Base-by-base conservation (phyloP, 2,113 vertebrate species). In the Sebastes fasciatus region DNA sequence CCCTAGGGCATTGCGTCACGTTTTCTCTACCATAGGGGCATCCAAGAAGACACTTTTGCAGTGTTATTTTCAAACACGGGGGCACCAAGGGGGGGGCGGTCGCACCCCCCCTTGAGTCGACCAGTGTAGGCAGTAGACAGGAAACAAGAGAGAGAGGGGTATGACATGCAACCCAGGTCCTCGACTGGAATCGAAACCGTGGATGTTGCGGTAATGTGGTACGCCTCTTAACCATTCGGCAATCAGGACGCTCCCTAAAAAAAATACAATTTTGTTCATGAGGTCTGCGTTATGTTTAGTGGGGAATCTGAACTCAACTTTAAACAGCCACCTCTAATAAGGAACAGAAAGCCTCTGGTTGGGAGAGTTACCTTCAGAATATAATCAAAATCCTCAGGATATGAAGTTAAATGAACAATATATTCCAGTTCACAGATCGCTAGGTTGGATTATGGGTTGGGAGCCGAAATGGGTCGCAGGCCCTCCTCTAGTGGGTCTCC, bases 381-480 rank as follows among this genome's bases (percentile, higher is more conserved):
- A 82, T 70, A 86, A 85, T 87, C 73, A 82, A 89, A 86, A 90
- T 88, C 84, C 79, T 84, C 86, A 88, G 89, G 91, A 91, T 92
- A 60, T 92, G 77, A 92, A 80, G 80, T 92, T 89, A 90, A 94
- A 92, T 55, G 84, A 90, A 93, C 80, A 86, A 74, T 92, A 88
- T 86, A 93, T 92, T 88, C 85, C 90, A 93, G 83, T 86, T 92
- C 87, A 92, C 88, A 94, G 91, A 90, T 91, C 88, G 89, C 83
- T 90, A 40, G 65, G 63, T 88, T 86, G 87, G 89, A 87, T 90
- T 93, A 91, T 80, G 78, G 83, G 81, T 80, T 83, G 81, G 80
- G 88, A 88, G 67, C 74, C 68, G 62, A 91, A 93, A 92, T 91
- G 88, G 85, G 79, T 91, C 88, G 11, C 91, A 92, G 92, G 80